These are phyloP conservation scores for Brachylomia viminalis DNA, from an alignment of 2,888 invertebrate genomes.

Conservation along the genomic window DNA sequence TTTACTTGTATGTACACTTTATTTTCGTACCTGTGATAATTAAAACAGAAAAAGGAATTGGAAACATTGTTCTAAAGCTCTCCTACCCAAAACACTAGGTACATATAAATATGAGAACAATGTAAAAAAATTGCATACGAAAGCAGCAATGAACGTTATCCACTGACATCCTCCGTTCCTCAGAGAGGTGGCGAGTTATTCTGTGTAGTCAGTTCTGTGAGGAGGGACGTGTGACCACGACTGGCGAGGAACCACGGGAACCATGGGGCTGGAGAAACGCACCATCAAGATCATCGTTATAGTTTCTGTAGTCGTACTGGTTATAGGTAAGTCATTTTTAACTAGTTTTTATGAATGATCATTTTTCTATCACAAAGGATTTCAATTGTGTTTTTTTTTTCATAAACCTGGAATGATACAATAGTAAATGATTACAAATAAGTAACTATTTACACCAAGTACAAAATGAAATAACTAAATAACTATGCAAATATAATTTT, in stretches of 20 bases:
- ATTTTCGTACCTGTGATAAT: neutral
- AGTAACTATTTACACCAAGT: neutral
- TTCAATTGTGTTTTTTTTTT: neutral
- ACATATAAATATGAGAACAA: neutral
- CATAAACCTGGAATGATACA: neutral
- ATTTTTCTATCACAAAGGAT: neutral
- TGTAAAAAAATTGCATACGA: neutral
- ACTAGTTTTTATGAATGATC: neutral
- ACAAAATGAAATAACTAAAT: neutral
- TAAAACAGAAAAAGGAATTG: neutral
- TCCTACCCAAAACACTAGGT: no score
- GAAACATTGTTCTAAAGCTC: neutral
- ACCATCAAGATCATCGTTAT: conserved; percentile 85
- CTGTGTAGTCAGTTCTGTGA: conserved; percentile 38
- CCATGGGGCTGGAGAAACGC: conserved; percentile 85
- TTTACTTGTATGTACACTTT: neutral
- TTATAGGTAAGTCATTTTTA: conserved; percentile 79
- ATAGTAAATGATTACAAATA: neutral
- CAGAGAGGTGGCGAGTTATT: conserved; percentile 48
- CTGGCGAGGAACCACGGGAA: neutral
- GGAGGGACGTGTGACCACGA: conserved; percentile 52
- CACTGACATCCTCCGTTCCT: conserved; percentile 55
- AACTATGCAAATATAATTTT: neutral
- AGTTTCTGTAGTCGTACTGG: conserved; percentile 77
- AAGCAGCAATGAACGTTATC: conserved; percentile 73